Percentiles rank a stretch among this genome's conserved stretches.
Evolutionary conservation across 2,888 invertebrate species (phyloP).

Genomic region (Tethea ocularis): DNA sequence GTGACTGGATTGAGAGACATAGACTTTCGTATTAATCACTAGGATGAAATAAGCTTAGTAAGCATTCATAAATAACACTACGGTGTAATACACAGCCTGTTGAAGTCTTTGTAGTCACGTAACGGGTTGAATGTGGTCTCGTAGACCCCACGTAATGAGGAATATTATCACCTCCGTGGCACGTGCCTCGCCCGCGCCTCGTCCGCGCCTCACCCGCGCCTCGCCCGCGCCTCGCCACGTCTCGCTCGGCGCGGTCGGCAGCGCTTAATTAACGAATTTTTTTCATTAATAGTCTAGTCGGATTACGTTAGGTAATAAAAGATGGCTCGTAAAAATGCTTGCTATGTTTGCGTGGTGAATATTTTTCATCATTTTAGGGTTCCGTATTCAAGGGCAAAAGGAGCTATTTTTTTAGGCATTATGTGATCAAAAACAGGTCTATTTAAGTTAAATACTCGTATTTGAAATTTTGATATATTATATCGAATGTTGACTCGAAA

Average conservation of each 20-base stretch:
- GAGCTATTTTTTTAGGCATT: no score
- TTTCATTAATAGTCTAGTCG: conserved; percentile 9
- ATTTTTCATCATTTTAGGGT: not conserved
- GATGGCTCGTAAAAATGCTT: not conserved
- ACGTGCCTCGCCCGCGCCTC: conserved; percentile 17
- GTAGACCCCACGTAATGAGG: conserved; percentile 29
- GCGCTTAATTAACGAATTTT: conserved; percentile 8
- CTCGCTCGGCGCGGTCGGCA: not conserved
- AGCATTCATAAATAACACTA: not conserved
- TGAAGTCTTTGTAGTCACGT: conserved; percentile 24
- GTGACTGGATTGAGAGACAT: no score
- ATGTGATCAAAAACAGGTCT: no score
- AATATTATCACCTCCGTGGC: conserved; percentile 34
- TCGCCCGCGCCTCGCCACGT: not conserved
- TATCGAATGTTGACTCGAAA: no score
- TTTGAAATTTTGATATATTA: no score
- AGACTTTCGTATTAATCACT: no score
- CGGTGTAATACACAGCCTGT: conserved; percentile 14
- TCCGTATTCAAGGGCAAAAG: no score
- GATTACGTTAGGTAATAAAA: not conserved
- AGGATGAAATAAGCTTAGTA: not conserved
- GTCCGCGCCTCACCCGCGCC: not conserved
- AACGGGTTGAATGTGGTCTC: conserved; percentile 32
- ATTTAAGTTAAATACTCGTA: no score
- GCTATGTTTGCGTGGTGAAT: not conserved